Base-by-base conservation (phyloP, 1,140 invertebrate genomes). In the Chionoecetes opilio region DNA sequence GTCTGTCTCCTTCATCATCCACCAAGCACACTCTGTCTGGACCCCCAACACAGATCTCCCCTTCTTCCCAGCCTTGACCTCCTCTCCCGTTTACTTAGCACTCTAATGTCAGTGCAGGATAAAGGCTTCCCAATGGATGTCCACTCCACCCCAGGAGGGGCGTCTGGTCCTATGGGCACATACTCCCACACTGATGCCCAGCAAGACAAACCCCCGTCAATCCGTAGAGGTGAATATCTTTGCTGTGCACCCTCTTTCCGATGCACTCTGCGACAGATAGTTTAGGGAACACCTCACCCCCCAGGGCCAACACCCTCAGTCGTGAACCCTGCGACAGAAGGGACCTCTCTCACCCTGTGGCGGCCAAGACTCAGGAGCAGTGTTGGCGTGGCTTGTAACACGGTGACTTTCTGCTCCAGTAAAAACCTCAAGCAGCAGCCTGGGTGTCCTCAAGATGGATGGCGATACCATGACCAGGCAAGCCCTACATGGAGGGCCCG, bases 151-250 rank as follows among this genome's bases (percentile, higher is more conserved):
- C 6, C 63, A 75, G 8, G 21, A 8, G 63, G 21, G 34, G 29
- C 9, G 35, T 31, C 17, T 0, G 17, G 35, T 63, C 37, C 35
- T 29, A 32, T 6, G 53, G 87, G 32, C 34, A 38, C 37, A 32
- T 92, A 84, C 38, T 94, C 93, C 53, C 14, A 31, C 29, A 88
- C 84, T 35, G 94, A 37, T 38, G 94, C 94, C 94, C 94, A 95
- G 38, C 94, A 95, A 35, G 94, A 95, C 82, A n/a, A n/a, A 95
- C 94, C 31, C 92, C 94, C n/a, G 94, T 95, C 37, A 95, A 37
- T 2, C 94, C 94, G 82, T 95, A 95, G 2, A 95, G n/a, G 38
- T 95, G 46, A 95, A 95, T 26, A 95, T 92, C n/a, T 75, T 95
- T 21, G 46, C 63, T 82, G 86, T 46, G 34, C 90, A 88, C 26